phyloP scores from a whole-genome alignment of 53 echinoderm and acorn worm genomes.

The Glandiceps talaboti region DNA sequence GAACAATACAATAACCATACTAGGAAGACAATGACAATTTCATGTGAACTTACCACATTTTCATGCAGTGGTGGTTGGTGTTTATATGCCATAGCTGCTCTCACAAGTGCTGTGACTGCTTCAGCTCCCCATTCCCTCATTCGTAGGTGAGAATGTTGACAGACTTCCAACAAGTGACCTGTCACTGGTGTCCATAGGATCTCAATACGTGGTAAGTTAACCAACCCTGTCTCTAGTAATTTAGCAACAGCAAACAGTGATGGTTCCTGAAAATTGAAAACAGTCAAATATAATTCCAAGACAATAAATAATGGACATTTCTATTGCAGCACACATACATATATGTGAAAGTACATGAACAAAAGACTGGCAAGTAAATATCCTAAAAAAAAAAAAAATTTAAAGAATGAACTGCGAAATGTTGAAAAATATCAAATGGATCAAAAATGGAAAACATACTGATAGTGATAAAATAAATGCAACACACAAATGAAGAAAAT shows the following conservation, averaged over 20 bases:
- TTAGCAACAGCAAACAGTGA: conserved; percentile 94
- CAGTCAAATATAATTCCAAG: no score
- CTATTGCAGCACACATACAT: no score
- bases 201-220: conserved; percentile 89
- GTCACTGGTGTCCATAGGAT: conserved; percentile 87
- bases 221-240: conserved; percentile 82
- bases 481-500: no score
- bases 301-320: no score
- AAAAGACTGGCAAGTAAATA: no score
- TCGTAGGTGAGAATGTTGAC: conserved; percentile 62
- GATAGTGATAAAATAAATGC: no score
- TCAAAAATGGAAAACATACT: no score
- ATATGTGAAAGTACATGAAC: no score
- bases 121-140: conserved; percentile 93
- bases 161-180: conserved; percentile 73
- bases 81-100: conserved; percentile 59
- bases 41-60: conserved; percentile 67
- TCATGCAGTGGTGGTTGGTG: conserved; percentile 77
- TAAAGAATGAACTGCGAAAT: no score
- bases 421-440: no score
- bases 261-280: conserved; percentile 45
- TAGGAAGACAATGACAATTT: not conserved
- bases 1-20: no score
- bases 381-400: no score
- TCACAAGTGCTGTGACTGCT: conserved; percentile 69